phyloP scores from a whole-genome alignment of 2,113 vertebrate species.

The Equus quagga region DNA sequence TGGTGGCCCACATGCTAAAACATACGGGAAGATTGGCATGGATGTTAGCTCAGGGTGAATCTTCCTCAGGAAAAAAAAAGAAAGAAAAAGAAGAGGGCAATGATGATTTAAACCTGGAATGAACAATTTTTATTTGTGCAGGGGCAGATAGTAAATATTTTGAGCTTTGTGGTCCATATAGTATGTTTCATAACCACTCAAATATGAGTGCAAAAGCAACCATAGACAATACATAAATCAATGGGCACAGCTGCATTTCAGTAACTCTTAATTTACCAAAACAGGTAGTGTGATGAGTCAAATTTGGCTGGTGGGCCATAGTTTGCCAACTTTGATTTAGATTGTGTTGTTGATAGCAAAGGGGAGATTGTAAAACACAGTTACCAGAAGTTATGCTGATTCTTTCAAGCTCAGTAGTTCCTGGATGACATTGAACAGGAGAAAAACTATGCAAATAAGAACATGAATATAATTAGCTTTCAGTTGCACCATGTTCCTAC shows the following conservation, averaged over 20 bases:
- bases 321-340: conserved; percentile 23
- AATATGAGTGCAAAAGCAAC: background rate
- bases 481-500: background rate
- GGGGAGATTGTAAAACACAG: conserved; percentile 4
- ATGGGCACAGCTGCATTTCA: background rate
- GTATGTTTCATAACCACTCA: background rate
- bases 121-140: background rate
- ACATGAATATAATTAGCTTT: conserved; percentile 65
- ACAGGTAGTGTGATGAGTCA: background rate
- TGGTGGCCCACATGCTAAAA: too few species aligned
- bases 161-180: background rate
- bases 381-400: conserved; percentile 21
- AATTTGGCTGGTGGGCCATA: background rate
- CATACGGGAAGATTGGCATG: too few species aligned
- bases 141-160: background rate
- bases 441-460: conserved; percentile 63
- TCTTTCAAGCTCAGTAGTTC: conserved; percentile 51
- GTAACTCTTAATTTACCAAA: conserved; percentile 27
- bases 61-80: too few species aligned
- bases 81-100: too few species aligned
- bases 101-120: background rate
- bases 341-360: conserved; percentile 51
- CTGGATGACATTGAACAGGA: conserved; percentile 62
- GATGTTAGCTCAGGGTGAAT: too few species aligned
- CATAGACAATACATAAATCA: background rate